These are phyloP conservation scores for Struthio camelus DNA, from an alignment of 2,113 vertebrate genomes.

Conservation along the genomic window DNA sequence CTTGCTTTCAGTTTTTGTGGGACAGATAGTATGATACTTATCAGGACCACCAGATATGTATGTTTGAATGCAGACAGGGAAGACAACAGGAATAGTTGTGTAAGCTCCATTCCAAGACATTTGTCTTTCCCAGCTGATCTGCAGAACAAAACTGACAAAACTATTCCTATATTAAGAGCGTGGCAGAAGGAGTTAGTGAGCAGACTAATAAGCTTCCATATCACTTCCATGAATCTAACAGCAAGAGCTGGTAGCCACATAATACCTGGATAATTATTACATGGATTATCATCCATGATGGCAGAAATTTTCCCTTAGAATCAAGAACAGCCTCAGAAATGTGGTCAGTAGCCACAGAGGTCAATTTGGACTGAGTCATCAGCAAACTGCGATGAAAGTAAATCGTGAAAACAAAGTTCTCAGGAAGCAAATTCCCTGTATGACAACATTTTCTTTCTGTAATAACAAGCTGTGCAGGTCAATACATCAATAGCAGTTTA, in stretches of 20 bases:
- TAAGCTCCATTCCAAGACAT: neutral
- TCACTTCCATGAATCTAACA: neutral
- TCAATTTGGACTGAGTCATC: neutral
- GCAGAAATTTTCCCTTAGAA: neutral
- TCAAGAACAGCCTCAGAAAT: neutral
- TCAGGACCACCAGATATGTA: neutral
- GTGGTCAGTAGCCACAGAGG: neutral
- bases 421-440: neutral
- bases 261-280: neutral
- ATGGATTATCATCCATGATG: neutral
- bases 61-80: neutral
- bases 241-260: neutral
- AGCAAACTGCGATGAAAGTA: neutral
- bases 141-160: neutral
- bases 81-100: neutral
- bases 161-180: neutral
- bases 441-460: slow-evolving; percentile 10
- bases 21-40: neutral
- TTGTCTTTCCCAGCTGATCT: neutral
- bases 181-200: neutral
- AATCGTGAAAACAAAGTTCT: neutral
- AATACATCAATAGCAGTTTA: neutral
- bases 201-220: neutral
- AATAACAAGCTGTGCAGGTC: neutral
- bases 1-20: neutral